Conservation (phyloP, 2,888 invertebrate species). For the Drosophila setosimentum region DNA sequence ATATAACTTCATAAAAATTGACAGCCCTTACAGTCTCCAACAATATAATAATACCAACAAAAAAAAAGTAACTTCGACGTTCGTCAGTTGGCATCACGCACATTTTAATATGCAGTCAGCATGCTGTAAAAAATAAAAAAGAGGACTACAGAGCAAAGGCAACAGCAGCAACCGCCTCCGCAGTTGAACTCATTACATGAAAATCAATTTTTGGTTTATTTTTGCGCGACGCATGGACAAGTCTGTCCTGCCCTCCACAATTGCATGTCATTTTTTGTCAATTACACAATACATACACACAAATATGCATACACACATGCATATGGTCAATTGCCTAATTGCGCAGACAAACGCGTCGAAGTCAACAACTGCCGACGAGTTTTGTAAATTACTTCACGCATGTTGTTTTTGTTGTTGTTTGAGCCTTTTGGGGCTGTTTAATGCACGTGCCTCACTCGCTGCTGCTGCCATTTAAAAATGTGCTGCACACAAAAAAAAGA, state of each 20-base stretch:
- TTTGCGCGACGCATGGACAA: constrained; percentile 47
- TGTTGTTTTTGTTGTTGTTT: constrained; percentile 52
- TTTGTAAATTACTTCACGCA: constrained; percentile 75
- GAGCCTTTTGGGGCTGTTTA: constrained; percentile 72
- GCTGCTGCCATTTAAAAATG: constrained; percentile 71
- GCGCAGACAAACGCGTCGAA: constrained; percentile 77
- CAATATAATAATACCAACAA: constrained; percentile 38
- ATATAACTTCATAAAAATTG: constrained; percentile 79
- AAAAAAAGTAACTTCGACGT: constrained; percentile 14
- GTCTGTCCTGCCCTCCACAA: constrained; percentile 40
- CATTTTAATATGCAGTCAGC: constrained; percentile 77
- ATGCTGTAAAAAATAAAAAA: constrained; percentile 46
- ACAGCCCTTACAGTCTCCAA: constrained; percentile 59
- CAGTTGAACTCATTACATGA: constrained; percentile 75
- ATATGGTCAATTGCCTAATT: constrained; percentile 75
- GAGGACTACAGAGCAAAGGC: constrained; percentile 13
- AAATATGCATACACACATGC: constrained; percentile 1
- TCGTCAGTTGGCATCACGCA: constrained; percentile 70
- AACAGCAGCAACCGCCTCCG: constrained; percentile 20
- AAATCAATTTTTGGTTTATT: constrained; percentile 79
- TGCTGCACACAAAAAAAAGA: constrained; percentile 46
- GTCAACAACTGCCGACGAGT: constrained; percentile 71
- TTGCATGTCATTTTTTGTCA: constrained; percentile 71
- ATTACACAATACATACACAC: constrained; percentile 53
- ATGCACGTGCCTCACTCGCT: constrained; percentile 76